Base-by-base conservation (phyloP, 2,113 vertebrate species). In the Istiophorus platypterus region DNA sequence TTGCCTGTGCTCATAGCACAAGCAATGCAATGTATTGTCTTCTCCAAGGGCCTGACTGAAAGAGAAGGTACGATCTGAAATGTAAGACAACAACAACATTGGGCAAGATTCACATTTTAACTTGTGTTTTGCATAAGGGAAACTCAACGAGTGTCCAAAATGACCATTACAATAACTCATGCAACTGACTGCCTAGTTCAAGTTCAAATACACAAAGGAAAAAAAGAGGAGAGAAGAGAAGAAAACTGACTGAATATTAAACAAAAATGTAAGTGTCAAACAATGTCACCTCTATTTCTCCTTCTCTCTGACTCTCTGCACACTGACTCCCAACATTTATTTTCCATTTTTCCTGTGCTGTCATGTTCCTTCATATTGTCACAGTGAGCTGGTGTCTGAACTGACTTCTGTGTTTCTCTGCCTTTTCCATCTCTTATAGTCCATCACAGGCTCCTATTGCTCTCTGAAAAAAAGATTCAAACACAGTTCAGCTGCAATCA, bases 381-480 rank as follows among this genome's bases (percentile, higher is more conserved):
- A 65, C 24, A 56, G 52, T 45, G 29, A 42, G 61, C 27, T 47
- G 20, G 29, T 18, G 57, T 57, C 31, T 80, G 39, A 64, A 17
- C 34, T 57, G 29, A 29, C 31, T 45, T 22, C 7, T 52, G 14
- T 51, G 49, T 65, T 66, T 59, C 4, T 70, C 0, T 22, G n/a
- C 65, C 37, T 18, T 22, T 31, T 54, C 45, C n/a, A 47, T 49
- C 29, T 11, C 18, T 70, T 12, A 41, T 13, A 10, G 26, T 17
- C 20, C 11, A 18, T 39, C 26, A 65, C 24, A 47, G 42, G 9
- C 26, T 42, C 20, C 2, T 67, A 26, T 39, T 59, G 20, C 18
- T 68, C 47, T 72, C 8, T 67, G 68, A 54, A 67, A 64, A 64
- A 68, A 54, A 88, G 51, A 61, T 76, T 63, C 39, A 71, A 61